Evolutionary conservation across 2,113 vertebrate species (phyloP).

Genomic region (Circaetus gallicus): DNA sequence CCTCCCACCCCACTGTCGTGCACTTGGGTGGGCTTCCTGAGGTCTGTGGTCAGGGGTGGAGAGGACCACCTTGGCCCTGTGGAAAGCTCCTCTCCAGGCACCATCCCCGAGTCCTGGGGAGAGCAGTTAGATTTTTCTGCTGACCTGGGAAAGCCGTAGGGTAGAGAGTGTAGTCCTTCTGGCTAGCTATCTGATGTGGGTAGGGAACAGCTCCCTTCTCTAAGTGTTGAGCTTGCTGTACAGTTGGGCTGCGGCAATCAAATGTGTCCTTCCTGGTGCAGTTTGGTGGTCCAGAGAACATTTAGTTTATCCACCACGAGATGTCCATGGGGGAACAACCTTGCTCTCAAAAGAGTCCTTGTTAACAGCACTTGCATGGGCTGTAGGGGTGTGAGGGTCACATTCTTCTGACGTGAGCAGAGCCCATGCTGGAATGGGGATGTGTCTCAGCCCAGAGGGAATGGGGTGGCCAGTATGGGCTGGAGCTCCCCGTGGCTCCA

Average conservation of each 20-base stretch:
- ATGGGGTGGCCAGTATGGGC: not conserved
- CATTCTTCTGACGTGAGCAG: not conserved
- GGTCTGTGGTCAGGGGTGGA: not conserved
- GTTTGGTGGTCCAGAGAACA: not conserved
- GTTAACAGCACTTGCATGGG: not conserved
- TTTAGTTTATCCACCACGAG: not conserved
- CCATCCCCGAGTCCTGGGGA: not conserved
- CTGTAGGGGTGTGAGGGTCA: not conserved
- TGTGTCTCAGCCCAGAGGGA: not conserved
- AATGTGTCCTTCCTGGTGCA: not conserved
- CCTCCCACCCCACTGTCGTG: not conserved
- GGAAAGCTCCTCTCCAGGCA: not conserved
- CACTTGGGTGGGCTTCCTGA: not conserved
- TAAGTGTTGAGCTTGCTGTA: not conserved
- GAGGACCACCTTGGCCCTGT: not conserved
- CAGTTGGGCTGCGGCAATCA: not conserved
- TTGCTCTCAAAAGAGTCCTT: not conserved
- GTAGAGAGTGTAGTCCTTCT: not conserved
- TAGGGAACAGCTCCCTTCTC: not conserved
- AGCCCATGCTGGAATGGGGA: accelerated
- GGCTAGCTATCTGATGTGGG: not conserved
- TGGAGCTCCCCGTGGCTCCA: not conserved
- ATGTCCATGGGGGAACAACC: not conserved
- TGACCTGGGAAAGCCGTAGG: not conserved
- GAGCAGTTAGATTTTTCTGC: not conserved